Percentiles rank a stretch among this genome's conserved stretches.
Conservation (phyloP, 2,797 vertebrate species). For the Australoheros facetus region DNA sequence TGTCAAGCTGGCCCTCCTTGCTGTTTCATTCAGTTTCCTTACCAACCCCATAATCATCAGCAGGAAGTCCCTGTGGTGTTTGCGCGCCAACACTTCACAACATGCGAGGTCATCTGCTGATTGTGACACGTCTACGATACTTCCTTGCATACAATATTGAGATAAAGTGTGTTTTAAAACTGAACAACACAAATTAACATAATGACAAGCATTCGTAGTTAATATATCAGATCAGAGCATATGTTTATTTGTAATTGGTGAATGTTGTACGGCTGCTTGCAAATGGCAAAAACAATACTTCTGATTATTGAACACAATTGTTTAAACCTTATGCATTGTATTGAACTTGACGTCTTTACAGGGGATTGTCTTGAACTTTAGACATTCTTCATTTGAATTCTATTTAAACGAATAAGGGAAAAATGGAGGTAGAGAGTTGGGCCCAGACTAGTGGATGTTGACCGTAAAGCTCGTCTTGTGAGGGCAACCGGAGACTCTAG, state of each 20-base stretch:
- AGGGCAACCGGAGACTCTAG: neutral
- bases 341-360: neutral
- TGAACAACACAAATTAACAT: neutral
- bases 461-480: neutral
- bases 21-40: slow-evolving; percentile 60
- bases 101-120: slow-evolving; percentile 63
- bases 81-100: slow-evolving; percentile 45
- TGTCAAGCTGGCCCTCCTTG: slow-evolving; percentile 50
- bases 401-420: neutral
- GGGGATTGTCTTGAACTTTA: no score
- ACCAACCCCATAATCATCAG: slow-evolving; percentile 78
- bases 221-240: neutral
- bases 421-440: neutral
- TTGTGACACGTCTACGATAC: slow-evolving; percentile 56
- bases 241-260: neutral
- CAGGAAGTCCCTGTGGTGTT: slow-evolving; percentile 74
- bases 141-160: slow-evolving; percentile 8
- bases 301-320: no score
- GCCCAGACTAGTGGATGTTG: neutral
- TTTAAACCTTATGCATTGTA: neutral
- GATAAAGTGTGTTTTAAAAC: slow-evolving; percentile 18
- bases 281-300: neutral
- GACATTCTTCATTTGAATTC: no score
- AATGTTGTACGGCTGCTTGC: neutral
- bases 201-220: neutral